A percentile compares a stretch with the other conserved stretches of the same genome.
Evolutionary conservation across 2,888 invertebrate species (phyloP).

Genomic region (Eupeodes latifasciatus): DNA sequence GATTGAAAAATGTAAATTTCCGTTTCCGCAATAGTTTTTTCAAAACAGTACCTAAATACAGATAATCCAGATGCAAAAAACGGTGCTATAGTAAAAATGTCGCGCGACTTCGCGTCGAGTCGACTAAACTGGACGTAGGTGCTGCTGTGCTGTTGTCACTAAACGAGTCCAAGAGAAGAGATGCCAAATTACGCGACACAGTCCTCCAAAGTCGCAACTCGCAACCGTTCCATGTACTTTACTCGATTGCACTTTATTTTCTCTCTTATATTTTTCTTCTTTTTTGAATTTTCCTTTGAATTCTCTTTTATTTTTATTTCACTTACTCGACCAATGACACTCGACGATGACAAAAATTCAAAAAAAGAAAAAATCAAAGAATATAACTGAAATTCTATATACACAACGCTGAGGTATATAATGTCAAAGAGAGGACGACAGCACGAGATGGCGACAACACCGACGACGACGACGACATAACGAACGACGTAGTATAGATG

Average conservation of each 20-base stretch:
- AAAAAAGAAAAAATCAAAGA: constrained; percentile 61
- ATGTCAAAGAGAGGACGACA: constrained; percentile 72
- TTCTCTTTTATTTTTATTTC: constrained; percentile 47
- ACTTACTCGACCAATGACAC: constrained; percentile 83
- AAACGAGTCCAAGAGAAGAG: constrained; percentile 73
- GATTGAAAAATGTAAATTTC: background rate
- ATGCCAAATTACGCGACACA: constrained; percentile 76
- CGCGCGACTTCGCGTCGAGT: constrained; percentile 5
- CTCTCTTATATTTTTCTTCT: constrained; percentile 15
- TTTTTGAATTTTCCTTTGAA: constrained; percentile 28
- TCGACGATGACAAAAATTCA: constrained; percentile 83
- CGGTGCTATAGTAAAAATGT: constrained; percentile 36
- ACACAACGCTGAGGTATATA: constrained; percentile 65
- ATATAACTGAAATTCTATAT: constrained; percentile 59
- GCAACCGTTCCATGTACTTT: constrained; percentile 65
- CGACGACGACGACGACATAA: constrained; percentile 55
- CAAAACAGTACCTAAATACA: background rate
- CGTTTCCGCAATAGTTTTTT: constrained; percentile 9
- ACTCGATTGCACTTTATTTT: constrained; percentile 47
- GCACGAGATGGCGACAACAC: constrained; percentile 60
- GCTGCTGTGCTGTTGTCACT: constrained; percentile 68
- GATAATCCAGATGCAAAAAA: constrained; percentile 19
- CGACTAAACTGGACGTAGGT: constrained; percentile 33
- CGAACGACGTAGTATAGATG: constrained; percentile 44
- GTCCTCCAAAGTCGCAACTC: constrained; percentile 52